Conservation (phyloP, 2,888 invertebrate genomes). For the Nematopogon swammerdamellus region DNA sequence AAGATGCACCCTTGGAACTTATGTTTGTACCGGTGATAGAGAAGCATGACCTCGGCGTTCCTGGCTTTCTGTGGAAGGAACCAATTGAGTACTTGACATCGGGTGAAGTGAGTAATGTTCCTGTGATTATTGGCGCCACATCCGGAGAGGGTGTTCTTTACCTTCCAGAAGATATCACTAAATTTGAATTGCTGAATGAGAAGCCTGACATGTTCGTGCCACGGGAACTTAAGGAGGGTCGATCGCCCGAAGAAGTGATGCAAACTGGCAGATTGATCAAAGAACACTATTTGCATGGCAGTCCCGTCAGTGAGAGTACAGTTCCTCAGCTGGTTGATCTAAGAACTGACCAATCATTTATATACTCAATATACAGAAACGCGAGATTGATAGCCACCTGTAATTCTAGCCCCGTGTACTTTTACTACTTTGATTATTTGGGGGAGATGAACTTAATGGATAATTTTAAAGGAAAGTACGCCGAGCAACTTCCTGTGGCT, state of each 20-base stretch:
- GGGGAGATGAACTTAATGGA: conserved; percentile 30
- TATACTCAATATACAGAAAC: conserved; percentile 20
- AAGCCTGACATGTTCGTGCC: conserved; percentile 17
- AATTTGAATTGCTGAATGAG: conserved; percentile 16
- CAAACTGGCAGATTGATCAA: conserved; percentile 16
- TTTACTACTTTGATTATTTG: conserved; percentile 28
- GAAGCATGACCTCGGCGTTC: neutral
- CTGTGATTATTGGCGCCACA: conserved; percentile 22
- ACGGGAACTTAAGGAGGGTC: conserved; percentile 14
- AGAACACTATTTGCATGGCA: conserved; percentile 17
- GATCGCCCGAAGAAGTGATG: conserved; percentile 10
- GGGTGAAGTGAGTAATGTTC: conserved; percentile 22
- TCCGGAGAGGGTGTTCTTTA: conserved; percentile 20
- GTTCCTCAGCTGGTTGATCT: conserved; percentile 14
- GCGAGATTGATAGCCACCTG: conserved; percentile 18
- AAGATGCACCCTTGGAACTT: neutral
- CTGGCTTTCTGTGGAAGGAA: conserved; percentile 24
- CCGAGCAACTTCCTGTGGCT: conserved; percentile 13
- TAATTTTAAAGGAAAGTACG: neutral
- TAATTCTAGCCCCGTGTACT: conserved; percentile 17
- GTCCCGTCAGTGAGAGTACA: conserved; percentile 13
- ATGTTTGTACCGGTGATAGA: neutral
- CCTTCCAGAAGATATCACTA: conserved; percentile 12
- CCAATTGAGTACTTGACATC: conserved; percentile 20
- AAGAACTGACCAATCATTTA: conserved; percentile 19